Percentiles rank a stretch among this genome's conserved stretches.
phyloP scores from a whole-genome alignment of 2,888 invertebrate genomes.

The Trimorus sp. region DNA sequence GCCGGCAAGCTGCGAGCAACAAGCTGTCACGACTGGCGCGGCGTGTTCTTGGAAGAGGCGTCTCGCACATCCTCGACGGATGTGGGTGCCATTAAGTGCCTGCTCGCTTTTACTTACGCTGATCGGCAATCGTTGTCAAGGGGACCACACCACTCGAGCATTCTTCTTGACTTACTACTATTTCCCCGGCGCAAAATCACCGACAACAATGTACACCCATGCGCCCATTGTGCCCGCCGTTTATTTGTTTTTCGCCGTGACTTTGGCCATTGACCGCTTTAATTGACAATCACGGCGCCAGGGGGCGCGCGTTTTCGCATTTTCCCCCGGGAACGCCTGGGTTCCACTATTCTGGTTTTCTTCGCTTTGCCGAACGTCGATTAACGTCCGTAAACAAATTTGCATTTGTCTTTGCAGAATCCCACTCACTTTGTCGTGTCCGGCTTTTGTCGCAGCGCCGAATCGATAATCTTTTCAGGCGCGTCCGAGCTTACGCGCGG shows the following conservation, averaged over 20 bases:
- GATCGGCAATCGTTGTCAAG: conserved; percentile 65
- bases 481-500: no score
- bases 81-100: conserved; percentile 64
- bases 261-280: conserved; percentile 46
- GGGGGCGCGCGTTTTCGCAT: conserved; percentile 1
- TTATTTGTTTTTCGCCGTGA: conserved; percentile 38
- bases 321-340: no score
- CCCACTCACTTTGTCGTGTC: no score
- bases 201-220: conserved; percentile 46
- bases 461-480: no score
- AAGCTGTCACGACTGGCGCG: conserved; percentile 50
- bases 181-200: conserved; percentile 49
- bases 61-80: conserved; percentile 63
- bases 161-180: conserved; percentile 62
- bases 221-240: conserved; percentile 34
- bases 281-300: conserved; percentile 37
- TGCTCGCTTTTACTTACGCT: conserved; percentile 58
- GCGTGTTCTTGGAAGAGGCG: conserved; percentile 47
- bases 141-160: conserved; percentile 59
- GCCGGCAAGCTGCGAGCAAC: conserved; percentile 48
- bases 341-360: neutral
- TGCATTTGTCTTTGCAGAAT: neutral
- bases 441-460: no score
- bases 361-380: neutral
- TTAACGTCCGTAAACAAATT: conserved; percentile 7